Evolutionary conservation across 2,888 invertebrate genomes (phyloP).

Genomic region (Nomada fabriciana): DNA sequence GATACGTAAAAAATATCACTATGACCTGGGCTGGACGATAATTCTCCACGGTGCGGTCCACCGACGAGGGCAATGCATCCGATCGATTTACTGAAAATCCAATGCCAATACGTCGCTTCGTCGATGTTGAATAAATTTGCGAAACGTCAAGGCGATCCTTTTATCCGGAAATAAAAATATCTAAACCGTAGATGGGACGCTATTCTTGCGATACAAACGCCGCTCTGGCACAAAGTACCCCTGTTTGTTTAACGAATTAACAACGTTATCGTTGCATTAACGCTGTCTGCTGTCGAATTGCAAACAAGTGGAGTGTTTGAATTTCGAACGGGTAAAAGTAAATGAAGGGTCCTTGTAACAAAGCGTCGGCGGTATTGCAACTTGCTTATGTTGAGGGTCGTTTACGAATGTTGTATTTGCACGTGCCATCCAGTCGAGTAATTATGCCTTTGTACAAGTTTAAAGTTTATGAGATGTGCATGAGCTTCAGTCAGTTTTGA

Average conservation of each 20-base stretch:
- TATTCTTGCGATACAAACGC: background rate
- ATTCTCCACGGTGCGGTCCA: background rate
- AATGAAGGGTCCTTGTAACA: background rate
- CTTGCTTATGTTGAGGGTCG: background rate
- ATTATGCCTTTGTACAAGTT: background rate
- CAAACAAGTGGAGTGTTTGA: slow-evolving; percentile 6
- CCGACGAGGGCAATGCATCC: background rate
- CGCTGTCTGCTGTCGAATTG: background rate
- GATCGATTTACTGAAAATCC: slow-evolving; percentile 16
- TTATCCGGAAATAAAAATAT: background rate
- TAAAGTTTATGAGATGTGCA: too few relatives aligned
- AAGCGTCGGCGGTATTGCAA: background rate
- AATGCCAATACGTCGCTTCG: slow-evolving; percentile 1
- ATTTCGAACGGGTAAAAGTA: background rate
- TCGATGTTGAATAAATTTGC: slow-evolving; percentile 5
- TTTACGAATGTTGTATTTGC: background rate
- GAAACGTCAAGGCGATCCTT: background rate
- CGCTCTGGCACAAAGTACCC: background rate
- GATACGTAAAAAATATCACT: background rate
- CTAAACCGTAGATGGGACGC: background rate
- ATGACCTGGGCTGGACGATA: background rate
- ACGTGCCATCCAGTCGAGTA: background rate
- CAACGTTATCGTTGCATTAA: background rate
- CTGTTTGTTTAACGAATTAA: slow-evolving; percentile 9
- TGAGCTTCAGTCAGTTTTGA: too few relatives aligned